Evolutionary conservation across 2,888 invertebrate species (phyloP).

Genomic region (Rhingia campestris): DNA sequence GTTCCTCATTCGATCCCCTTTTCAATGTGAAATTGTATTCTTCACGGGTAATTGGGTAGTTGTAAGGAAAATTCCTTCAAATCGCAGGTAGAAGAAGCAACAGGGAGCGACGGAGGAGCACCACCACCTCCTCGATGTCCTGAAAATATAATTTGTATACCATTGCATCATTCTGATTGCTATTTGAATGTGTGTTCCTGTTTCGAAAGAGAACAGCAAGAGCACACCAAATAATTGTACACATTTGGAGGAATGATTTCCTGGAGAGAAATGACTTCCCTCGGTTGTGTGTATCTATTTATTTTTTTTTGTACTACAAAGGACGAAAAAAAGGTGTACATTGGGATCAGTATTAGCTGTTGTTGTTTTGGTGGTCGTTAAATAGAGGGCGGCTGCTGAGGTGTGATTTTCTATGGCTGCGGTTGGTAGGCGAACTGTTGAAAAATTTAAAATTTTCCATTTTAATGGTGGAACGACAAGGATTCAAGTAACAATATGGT

Average conservation of each 20-base stretch:
- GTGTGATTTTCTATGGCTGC: no score
- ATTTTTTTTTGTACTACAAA: constrained; percentile 45
- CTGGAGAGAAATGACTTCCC: constrained; percentile 15
- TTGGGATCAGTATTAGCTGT: neutral
- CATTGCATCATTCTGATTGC: constrained; percentile 12
- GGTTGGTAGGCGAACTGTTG: no score
- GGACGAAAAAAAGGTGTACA: constrained; percentile 20
- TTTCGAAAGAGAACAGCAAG: neutral
- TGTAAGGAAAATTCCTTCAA: no score
- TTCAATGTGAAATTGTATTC: constrained; percentile 7
- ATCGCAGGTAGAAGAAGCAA: no score
- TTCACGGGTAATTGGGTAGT: constrained; percentile 6
- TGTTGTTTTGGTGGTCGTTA: no score
- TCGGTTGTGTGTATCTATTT: constrained; percentile 50
- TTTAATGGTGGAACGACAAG: no score
- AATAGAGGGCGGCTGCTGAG: no score
- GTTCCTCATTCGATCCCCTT: neutral
- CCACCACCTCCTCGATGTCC: no score
- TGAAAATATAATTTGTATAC: no score
- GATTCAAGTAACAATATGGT: no score
- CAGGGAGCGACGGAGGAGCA: no score
- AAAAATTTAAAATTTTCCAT: no score
- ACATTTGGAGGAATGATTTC: neutral
- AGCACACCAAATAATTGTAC: neutral
- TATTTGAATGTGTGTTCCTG: constrained; percentile 14